Evolutionary conservation across 2,113 vertebrate genomes (phyloP).

Genomic region (Tretioscincus oriximinensis): DNA sequence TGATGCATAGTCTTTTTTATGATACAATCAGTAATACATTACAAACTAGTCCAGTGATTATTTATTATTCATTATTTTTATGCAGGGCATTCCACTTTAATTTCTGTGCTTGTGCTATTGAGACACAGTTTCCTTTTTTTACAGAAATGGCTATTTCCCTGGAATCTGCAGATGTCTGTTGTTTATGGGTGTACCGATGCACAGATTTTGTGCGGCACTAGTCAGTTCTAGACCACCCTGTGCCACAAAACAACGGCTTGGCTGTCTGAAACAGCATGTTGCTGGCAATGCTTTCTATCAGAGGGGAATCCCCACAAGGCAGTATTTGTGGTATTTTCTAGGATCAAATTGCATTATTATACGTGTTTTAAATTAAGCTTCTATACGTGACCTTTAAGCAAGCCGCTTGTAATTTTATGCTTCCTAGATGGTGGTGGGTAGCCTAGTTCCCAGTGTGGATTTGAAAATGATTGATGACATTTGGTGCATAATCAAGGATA

Average conservation of each 20-base stretch:
- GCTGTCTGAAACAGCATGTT: slow-evolving; percentile 16
- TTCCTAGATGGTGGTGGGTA: slow-evolving; percentile 59
- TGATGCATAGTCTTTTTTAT: neutral
- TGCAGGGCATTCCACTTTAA: neutral
- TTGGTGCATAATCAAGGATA: slow-evolving; percentile 60
- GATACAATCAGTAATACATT: neutral
- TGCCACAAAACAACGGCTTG: neutral
- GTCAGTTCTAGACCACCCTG: neutral
- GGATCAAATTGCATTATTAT: slow-evolving; percentile 62
- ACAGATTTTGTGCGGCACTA: neutral
- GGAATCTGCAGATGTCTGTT: neutral
- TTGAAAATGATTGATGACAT: slow-evolving; percentile 58
- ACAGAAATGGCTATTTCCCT: neutral
- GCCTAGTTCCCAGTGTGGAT: slow-evolving; percentile 57
- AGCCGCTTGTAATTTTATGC: slow-evolving; percentile 59
- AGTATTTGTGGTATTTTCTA: slow-evolving; percentile 50
- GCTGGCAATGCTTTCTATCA: slow-evolving; percentile 35
- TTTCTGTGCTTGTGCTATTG: neutral
- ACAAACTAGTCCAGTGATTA: neutral
- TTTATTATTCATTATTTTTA: neutral
- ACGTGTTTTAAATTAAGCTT: slow-evolving; percentile 63
- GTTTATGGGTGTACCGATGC: neutral
- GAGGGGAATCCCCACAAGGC: slow-evolving; percentile 45
- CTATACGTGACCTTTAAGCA: slow-evolving; percentile 64
- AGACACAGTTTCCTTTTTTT: neutral